Percentiles rank a stretch among this genome's conserved stretches.
Conservation (phyloP, 2,113 vertebrate species). For the Pyrgilauda ruficollis region DNA sequence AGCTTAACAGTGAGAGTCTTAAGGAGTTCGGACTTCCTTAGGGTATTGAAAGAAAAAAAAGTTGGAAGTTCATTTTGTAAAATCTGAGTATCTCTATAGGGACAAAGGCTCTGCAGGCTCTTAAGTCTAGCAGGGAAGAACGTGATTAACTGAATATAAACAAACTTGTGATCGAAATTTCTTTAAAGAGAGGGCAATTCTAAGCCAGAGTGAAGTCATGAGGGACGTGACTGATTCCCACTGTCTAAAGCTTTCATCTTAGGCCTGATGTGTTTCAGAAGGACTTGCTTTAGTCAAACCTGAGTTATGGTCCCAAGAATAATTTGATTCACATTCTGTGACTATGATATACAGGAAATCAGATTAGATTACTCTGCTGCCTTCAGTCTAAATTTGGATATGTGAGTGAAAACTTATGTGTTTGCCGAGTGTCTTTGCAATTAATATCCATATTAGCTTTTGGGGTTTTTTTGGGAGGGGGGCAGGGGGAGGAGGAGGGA, state of each 20-base stretch:
- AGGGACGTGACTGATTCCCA: not conserved
- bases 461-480: not conserved
- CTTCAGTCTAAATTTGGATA: not conserved
- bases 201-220: not conserved
- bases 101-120: not conserved
- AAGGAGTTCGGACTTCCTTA: not conserved
- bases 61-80: not conserved
- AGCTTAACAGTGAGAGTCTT: not conserved
- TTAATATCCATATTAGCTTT: not conserved
- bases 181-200: not conserved
- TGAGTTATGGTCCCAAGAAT: not conserved
- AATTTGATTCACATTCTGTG: not conserved
- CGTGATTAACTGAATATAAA: constrained; percentile 16
- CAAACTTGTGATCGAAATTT: not conserved
- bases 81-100: not conserved
- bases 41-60: not conserved
- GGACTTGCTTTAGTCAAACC: not conserved
- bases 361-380: not conserved
- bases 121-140: not conserved
- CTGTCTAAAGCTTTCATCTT: constrained; percentile 20
- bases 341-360: not conserved
- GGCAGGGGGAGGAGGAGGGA: accelerated
- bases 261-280: constrained; percentile 15
- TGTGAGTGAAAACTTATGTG: not conserved
- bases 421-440: not conserved